Percentiles rank a stretch among this genome's conserved stretches.
These are phyloP conservation scores for Hymenopus coronatus DNA, from an alignment of 2,888 invertebrate species.

Conservation along the genomic window DNA sequence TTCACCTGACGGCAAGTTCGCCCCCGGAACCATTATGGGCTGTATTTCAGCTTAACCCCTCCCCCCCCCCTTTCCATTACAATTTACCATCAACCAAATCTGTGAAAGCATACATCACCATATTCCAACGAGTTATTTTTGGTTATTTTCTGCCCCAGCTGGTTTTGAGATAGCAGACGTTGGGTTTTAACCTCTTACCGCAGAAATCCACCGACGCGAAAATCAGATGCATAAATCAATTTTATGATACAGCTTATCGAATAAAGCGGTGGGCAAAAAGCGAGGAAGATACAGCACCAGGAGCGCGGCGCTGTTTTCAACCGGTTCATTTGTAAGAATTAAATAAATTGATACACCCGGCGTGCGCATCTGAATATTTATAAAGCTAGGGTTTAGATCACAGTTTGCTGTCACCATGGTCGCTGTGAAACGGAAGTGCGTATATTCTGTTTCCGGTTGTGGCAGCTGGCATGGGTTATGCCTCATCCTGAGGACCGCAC, in stretches of 20 bases:
- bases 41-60: not conserved
- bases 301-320: too few relatives aligned
- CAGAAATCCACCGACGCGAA: not conserved
- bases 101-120: not conserved
- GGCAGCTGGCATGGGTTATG: not conserved
- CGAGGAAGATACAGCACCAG: not conserved
- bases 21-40: not conserved
- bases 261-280: not conserved
- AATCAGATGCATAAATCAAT: slow-evolving; percentile 10
- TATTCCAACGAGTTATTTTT: not conserved
- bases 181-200: not conserved
- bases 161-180: not conserved
- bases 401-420: not conserved
- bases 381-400: not conserved
- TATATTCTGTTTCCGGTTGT: not conserved
- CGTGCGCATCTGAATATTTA: not conserved
- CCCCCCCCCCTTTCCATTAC: not conserved
- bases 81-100: not conserved
- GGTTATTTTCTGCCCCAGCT: not conserved
- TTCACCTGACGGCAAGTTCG: not conserved
- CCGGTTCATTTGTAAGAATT: not conserved
- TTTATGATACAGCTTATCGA: slow-evolving; percentile 13
- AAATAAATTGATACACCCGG: not conserved
- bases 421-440: not conserved
- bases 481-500: too few relatives aligned